Percentiles rank a stretch among this genome's conserved stretches.
phyloP scores from a whole-genome alignment of 2,888 invertebrate species.

The Syritta pipiens region DNA sequence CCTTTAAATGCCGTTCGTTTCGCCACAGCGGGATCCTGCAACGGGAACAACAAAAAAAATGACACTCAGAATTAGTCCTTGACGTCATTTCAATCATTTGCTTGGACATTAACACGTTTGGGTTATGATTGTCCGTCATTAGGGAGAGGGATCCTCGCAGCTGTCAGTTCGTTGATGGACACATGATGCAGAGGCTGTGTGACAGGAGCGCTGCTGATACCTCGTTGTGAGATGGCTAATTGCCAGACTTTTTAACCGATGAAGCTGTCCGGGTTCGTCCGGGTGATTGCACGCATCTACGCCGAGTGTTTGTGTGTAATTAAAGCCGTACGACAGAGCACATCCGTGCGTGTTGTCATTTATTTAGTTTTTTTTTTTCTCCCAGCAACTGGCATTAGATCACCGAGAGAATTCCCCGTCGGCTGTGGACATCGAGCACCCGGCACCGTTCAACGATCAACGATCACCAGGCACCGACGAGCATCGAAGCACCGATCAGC shows the following conservation, averaged over 20 bases:
- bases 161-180: slow-evolving; percentile 43
- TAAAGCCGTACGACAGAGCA: slow-evolving; percentile 55
- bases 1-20: slow-evolving; percentile 2
- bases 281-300: slow-evolving; percentile 42
- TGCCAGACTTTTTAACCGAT: slow-evolving; percentile 59
- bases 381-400: slow-evolving; percentile 45
- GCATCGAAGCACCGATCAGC: no score
- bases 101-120: slow-evolving; percentile 62
- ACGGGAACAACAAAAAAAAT: no score
- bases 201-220: slow-evolving; percentile 17
- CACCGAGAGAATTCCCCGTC: slow-evolving; percentile 50
- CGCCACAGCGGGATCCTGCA: no score
- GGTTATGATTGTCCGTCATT: slow-evolving; percentile 63
- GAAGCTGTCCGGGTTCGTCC: slow-evolving; percentile 57
- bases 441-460: no score
- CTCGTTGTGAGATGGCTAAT: slow-evolving; percentile 61
- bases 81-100: slow-evolving; percentile 58
- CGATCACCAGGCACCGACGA: no score
- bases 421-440: not conserved
- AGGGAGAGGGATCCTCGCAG: slow-evolving; percentile 41
- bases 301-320: slow-evolving; percentile 43
- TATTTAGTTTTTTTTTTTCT: slow-evolving; percentile 31
- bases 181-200: slow-evolving; percentile 49
- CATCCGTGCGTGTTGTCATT: slow-evolving; percentile 59
- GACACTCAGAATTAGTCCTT: slow-evolving; percentile 56